phyloP scores from a whole-genome alignment of 92 coral and sea anemone species.

The Porites lobata region DNA sequence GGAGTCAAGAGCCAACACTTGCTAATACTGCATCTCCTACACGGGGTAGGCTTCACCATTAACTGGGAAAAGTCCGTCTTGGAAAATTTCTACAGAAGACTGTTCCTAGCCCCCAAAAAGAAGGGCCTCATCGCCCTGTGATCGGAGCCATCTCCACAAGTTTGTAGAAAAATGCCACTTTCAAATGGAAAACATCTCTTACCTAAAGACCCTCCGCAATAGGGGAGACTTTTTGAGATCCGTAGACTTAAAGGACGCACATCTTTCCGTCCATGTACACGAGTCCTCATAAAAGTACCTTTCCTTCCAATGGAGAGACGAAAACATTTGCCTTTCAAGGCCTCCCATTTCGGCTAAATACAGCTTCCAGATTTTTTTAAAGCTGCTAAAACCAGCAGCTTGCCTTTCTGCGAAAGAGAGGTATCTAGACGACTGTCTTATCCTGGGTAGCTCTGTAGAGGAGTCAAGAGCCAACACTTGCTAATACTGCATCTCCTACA shows the following conservation, averaged over 20 bases:
- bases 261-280: conserved; percentile 43
- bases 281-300: conserved; percentile 26
- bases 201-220: conserved; percentile 28
- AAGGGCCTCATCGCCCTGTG: not conserved
- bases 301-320: conserved; percentile 16
- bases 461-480: conserved; percentile 27
- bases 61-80: conserved; percentile 42
- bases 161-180: conserved; percentile 32
- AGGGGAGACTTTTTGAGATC: conserved; percentile 41
- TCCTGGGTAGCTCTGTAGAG: conserved; percentile 20
- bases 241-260: conserved; percentile 46
- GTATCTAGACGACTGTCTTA: conserved; percentile 40
- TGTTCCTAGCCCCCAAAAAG: conserved; percentile 18
- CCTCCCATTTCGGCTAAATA: conserved; percentile 56
- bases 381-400: conserved; percentile 41
- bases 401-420: conserved; percentile 19
- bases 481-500: conserved; percentile 31
- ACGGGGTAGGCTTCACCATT: conserved; percentile 49
- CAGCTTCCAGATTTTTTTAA: conserved; percentile 54
- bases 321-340: conserved; percentile 38
- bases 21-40: conserved; percentile 27
- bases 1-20: conserved; percentile 27
- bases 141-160: conserved; percentile 9
- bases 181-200: conserved; percentile 42
- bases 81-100: conserved; percentile 5